Percentiles rank a stretch among this genome's conserved stretches.
Conservation (phyloP, 2,797 vertebrate genomes). For the Anguilla marmorata region DNA sequence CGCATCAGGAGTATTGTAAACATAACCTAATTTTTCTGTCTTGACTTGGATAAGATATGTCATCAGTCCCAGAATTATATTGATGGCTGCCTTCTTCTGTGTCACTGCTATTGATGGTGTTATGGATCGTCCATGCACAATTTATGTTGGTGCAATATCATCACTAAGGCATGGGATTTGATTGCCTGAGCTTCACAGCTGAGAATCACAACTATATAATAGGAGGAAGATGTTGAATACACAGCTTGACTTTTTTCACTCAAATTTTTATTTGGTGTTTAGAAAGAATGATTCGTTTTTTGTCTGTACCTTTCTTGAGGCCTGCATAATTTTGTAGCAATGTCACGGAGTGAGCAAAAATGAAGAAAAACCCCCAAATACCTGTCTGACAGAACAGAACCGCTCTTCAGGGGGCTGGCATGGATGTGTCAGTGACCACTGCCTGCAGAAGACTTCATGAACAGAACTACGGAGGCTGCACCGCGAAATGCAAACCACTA, state of each 20-base stretch:
- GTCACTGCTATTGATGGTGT: neutral
- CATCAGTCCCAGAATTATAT: neutral
- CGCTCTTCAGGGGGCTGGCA: too few species aligned
- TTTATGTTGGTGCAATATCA: neutral
- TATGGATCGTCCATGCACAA: neutral
- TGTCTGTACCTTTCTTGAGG: too few species aligned
- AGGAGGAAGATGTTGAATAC: neutral
- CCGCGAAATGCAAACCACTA: too few species aligned
- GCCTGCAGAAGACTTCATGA: too few species aligned
- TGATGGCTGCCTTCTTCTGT: neutral
- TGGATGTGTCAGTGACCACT: too few species aligned
- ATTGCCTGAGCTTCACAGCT: neutral
- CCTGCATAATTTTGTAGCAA: too few species aligned
- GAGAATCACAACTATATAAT: neutral
- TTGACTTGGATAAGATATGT: neutral
- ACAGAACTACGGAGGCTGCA: too few species aligned
- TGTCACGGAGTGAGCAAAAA: too few species aligned
- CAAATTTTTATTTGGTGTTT: neutral
- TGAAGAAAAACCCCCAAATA: too few species aligned
- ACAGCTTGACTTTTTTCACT: neutral
- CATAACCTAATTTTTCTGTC: neutral
- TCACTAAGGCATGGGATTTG: neutral
- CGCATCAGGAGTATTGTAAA: neutral
- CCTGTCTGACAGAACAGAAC: too few species aligned
- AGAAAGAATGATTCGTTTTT: too few species aligned